phyloP scores from a whole-genome alignment of 2,888 invertebrate species.

The Ectropis crepuscularia region DNA sequence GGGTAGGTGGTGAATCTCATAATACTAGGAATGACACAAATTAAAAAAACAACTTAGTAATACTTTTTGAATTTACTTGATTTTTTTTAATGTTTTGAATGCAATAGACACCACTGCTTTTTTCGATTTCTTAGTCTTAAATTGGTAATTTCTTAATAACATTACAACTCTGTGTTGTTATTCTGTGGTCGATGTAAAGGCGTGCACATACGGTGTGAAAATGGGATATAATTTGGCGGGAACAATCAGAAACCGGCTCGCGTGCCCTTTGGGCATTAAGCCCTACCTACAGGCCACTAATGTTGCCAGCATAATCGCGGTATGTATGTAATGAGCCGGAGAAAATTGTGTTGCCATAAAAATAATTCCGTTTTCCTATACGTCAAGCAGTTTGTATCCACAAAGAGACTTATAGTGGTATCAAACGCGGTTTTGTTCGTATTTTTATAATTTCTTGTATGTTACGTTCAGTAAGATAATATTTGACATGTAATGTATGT shows the following conservation, averaged over 20 bases:
- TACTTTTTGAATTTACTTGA: no score
- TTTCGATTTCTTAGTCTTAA: no score
- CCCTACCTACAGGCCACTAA: slow-evolving; percentile 79
- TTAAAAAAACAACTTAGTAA: no score
- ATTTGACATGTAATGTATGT: no score
- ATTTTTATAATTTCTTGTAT: not conserved
- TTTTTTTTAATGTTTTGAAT: no score
- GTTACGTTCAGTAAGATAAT: not conserved
- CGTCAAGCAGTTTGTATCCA: slow-evolving; percentile 65
- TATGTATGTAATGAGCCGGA: slow-evolving; percentile 83
- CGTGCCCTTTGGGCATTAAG: slow-evolving; percentile 81
- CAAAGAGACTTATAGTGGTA: slow-evolving; percentile 11
- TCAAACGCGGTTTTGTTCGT: not conserved
- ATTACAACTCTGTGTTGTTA: slow-evolving; percentile 39
- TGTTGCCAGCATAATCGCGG: slow-evolving; percentile 78
- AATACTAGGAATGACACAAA: no score
- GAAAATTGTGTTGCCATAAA: slow-evolving; percentile 85
- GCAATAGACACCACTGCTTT: no score
- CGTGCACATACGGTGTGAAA: slow-evolving; percentile 79
- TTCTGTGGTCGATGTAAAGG: slow-evolving; percentile 46
- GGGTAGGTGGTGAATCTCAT: no score
- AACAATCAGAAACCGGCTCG: slow-evolving; percentile 82
- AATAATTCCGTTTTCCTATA: slow-evolving; percentile 78
- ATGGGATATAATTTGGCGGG: slow-evolving; percentile 82
- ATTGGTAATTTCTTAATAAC: no score